Base-by-base conservation (phyloP, 1,140 invertebrate genomes). In the Drosophila teissieri region DNA sequence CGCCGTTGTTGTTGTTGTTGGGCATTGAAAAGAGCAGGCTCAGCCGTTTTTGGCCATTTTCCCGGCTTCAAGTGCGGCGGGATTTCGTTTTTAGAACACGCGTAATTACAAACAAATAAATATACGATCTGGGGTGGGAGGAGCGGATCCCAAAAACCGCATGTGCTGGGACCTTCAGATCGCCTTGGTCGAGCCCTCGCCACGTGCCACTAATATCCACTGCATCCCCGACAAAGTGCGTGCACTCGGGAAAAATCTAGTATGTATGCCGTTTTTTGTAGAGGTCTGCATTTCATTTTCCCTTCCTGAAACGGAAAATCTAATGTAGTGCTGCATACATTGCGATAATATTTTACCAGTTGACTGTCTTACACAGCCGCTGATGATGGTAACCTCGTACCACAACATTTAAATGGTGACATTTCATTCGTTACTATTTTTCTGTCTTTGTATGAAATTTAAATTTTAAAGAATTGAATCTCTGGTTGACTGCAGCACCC, bases 101-200 rank as follows among this genome's bases (percentile, higher is more conserved):
- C 83, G 82, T 88, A 91, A 90, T 90, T 90, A 91, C 88, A 91
- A 91, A 88, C 82, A 90, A 90, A 90, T 90, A 83, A 88, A 90
- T 80, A 80, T 65, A 34, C 11, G 8, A 11, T 3, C 36, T 10
- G 46, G 61, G 37, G 12, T 1, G 3, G 64, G 19, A 49, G 27
- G 44, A 44, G 57, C 63, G 42, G 36, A 17, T 19, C 44, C 27
- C 55, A n/a, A 40, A 64, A 90, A 84, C 85, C 80, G 80, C 85
- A 89, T 67, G 68, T 61, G 39, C 62, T 51, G 45, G 56, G 61
- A 46, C 24, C 42, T 48, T 39, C 27, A 34, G 54, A 60, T 58
- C 60, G 46, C 54, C 69, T 37, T 52, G 37, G 61, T 24, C 19
- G 31, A 46, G 34, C 51, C 60, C 70, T 40, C 65, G 82, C 67